Evolutionary conservation across 30 jellyfish, hydroid and myxozoan genomes (phyloP), one percentile per base, ranked within the genome.

Genomic region (Cassiopea xamachana): DNA sequence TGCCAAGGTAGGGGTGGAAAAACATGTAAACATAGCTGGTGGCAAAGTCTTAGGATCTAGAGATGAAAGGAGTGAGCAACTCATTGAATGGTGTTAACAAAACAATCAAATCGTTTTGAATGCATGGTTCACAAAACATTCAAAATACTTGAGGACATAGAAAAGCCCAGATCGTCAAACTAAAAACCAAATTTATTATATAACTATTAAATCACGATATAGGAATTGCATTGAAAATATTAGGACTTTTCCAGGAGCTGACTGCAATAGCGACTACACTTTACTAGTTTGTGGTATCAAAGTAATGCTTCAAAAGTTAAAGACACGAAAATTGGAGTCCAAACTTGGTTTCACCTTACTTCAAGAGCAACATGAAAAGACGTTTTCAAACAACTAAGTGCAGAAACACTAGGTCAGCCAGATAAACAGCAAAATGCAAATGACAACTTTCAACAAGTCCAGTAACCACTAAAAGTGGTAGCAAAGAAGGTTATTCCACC

Each of bases 1-100:
- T 46, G 87, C 87, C 71, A 89, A 79, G 60, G 92, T 79, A 0
- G 92, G 92, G 60, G 92, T 79, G 0, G 92, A 87, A 5, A 7
- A 61, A 69, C 75, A 69, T 14, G 67, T 59, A 49, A 58, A 70
- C 13, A 60, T 14, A 10, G 60, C 47, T 44, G 85, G 39, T 7
- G 90, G 94, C 50, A 62, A 62, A 79, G 80, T 89, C 48, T 70
- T 73, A 8, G 93, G 93, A 48, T 7, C 17, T 59, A 47, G 81
- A 60, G 74, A 86, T 48, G 93, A 86, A 75, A 39, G 89, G 14
- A 82, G 93, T 13, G 81, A 74, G 39, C 19, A 44, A 60, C 76
- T 51, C 72, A n/a, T 86, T 1, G 79, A 75, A 39, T 86, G 79
- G 80, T 86, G 93, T 61, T 19, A 50, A 60, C 89, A 27, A 59